Conservation (phyloP, 1,140 invertebrate genomes). For the Microplitis demolitor region DNA sequence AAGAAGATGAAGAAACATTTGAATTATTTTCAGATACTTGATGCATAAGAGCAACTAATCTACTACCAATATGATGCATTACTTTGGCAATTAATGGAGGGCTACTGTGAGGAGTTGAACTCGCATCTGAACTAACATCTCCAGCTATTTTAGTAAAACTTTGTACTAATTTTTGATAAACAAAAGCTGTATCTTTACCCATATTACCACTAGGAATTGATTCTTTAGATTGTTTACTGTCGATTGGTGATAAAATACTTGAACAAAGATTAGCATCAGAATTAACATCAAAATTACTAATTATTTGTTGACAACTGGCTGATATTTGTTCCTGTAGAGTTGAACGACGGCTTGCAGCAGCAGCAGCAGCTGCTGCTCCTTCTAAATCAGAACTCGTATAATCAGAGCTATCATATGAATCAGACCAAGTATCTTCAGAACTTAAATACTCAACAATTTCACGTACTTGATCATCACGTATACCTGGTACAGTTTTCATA, state of each 20-base stretch:
- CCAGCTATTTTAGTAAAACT: slow-evolving; percentile 77
- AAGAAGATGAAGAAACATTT: slow-evolving; percentile 52
- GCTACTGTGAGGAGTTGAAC: slow-evolving; percentile 70
- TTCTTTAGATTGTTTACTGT: too few relatives aligned
- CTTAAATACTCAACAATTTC: slow-evolving; percentile 91
- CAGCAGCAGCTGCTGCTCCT: slow-evolving; percentile 62
- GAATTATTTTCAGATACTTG: slow-evolving; percentile 80
- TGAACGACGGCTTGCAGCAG: slow-evolving; percentile 63
- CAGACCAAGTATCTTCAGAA: slow-evolving; percentile 90
- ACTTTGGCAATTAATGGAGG: slow-evolving; percentile 89
- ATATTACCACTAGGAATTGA: slow-evolving; percentile 45
- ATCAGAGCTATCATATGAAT: slow-evolving; percentile 88
- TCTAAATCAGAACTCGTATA: slow-evolving; percentile 89
- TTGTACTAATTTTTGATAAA: slow-evolving; percentile 82
- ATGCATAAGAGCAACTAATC: slow-evolving; percentile 90
- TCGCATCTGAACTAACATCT: slow-evolving; percentile 55
- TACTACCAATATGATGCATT: slow-evolving; percentile 88
- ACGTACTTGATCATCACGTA: slow-evolving; percentile 85
- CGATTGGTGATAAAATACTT: too few relatives aligned
- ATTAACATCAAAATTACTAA: slow-evolving; percentile 79
- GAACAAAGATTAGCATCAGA: slow-evolving; percentile 39
- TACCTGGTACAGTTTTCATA: slow-evolving; percentile 91
- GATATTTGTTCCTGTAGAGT: slow-evolving; percentile 84
- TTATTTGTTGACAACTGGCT: slow-evolving; percentile 85
- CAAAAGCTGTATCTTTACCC: slow-evolving; percentile 77